Evolutionary conservation across 2,113 vertebrate species (phyloP).

Genomic region (Heliornis fulica): DNA sequence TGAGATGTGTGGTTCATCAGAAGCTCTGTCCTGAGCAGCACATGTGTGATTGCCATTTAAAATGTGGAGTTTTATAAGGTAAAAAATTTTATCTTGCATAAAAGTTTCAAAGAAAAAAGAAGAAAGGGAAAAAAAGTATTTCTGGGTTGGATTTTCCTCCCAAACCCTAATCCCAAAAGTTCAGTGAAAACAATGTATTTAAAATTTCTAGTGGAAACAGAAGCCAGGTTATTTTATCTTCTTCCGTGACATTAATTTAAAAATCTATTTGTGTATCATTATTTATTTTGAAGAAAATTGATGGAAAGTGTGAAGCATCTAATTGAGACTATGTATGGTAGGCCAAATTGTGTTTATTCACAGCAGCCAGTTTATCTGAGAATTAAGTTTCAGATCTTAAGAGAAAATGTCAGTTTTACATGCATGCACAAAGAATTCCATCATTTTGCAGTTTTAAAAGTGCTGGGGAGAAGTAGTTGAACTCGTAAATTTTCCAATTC

Average conservation of each 20-base stretch:
- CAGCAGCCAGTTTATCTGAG: neutral
- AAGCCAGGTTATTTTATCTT: neutral
- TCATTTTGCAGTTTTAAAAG: neutral
- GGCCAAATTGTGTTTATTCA: neutral
- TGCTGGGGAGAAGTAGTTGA: neutral
- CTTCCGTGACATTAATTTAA: neutral
- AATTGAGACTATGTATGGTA: neutral
- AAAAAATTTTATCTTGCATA: neutral
- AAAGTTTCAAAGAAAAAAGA: neutral
- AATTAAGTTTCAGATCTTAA: neutral
- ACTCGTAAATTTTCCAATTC: neutral
- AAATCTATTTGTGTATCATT: neutral
- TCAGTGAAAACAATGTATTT: neutral
- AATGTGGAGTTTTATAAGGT: neutral
- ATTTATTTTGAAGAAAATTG: neutral
- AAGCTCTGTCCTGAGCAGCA: neutral
- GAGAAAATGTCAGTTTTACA: neutral
- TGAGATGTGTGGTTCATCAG: neutral
- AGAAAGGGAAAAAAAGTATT: accelerated
- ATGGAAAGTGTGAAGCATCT: neutral
- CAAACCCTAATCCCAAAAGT: neutral
- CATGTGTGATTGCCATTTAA: neutral
- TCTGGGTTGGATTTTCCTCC: neutral
- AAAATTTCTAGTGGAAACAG: neutral
- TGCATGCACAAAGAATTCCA: neutral